Conservation (phyloP, 2,888 invertebrate species). For the Troides oblongomaculatus region DNA sequence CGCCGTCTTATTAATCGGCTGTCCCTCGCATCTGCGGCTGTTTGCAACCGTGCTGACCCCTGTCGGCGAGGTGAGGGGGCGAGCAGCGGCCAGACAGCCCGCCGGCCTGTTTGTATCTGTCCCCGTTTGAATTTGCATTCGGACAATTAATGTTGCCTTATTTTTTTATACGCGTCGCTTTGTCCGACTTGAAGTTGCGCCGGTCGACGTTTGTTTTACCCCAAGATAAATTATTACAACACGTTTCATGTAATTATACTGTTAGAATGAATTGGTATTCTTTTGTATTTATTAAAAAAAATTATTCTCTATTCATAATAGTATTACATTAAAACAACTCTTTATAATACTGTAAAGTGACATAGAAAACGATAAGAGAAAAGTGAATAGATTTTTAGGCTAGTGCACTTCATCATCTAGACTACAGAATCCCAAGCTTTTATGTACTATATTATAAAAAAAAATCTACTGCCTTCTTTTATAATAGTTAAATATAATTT, state of each 20-base stretch:
- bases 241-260: constrained; percentile 1
- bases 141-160: constrained; percentile 27
- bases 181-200: constrained; percentile 12
- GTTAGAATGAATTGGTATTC: no score
- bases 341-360: no score
- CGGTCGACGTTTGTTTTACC: constrained; percentile 19
- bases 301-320: no score
- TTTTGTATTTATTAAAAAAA: no score
- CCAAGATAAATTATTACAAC: constrained; percentile 16
- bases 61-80: constrained; percentile 39
- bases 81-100: constrained; percentile 26
- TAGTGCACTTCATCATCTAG: no score
- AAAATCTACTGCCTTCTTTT: no score
- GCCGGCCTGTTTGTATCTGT: constrained; percentile 40
- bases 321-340: no score
- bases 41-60: constrained; percentile 67
- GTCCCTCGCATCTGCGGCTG: constrained; percentile 75
- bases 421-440: no score
- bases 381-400: no score
- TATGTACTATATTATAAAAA: no score
- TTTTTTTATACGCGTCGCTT: constrained; percentile 23
- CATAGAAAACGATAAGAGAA: no score
- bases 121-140: constrained; percentile 30
- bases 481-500: no score
- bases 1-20: constrained; percentile 76